Percentiles rank a stretch among this genome's conserved stretches.
phyloP scores from a whole-genome alignment of 1,140 invertebrate genomes.

The Lepidurus couesii region DNA sequence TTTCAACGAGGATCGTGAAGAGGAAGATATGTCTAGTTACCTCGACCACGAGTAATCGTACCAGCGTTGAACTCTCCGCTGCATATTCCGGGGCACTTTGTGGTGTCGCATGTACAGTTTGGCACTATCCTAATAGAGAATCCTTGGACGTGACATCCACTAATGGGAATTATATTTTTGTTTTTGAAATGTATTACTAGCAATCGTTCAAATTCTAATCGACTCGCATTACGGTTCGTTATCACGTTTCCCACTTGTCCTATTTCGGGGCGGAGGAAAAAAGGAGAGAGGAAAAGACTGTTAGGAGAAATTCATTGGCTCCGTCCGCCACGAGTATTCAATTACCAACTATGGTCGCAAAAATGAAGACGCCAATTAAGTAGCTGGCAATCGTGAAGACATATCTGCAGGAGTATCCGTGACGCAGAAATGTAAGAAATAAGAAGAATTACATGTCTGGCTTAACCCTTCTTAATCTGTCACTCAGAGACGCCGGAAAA shows the following conservation, averaged over 20 bases:
- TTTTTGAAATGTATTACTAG: slow-evolving; percentile 50
- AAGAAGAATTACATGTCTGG: background rate
- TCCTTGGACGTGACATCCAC: background rate
- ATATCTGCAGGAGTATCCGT: slow-evolving; percentile 64
- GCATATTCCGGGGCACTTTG: slow-evolving; percentile 92
- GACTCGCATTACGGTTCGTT: slow-evolving; percentile 93
- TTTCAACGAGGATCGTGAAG: too few relatives aligned
- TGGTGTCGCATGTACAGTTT: slow-evolving; percentile 96
- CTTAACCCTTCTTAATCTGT: background rate
- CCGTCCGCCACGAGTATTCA: slow-evolving; percentile 35
- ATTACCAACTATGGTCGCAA: slow-evolving; percentile 92
- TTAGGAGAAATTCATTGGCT: background rate
- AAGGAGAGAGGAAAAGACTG: background rate
- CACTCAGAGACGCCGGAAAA: background rate
- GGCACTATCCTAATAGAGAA: slow-evolving; percentile 66
- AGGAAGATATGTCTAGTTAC: slow-evolving; percentile 42
- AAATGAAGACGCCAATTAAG: slow-evolving; percentile 94
- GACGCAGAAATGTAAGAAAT: background rate
- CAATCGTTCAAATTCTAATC: slow-evolving; percentile 88
- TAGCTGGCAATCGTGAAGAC: slow-evolving; percentile 95
- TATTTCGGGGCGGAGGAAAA: slow-evolving; percentile 40
- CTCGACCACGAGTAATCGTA: slow-evolving; percentile 96
- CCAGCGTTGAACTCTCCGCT: slow-evolving; percentile 86
- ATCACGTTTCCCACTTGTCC: slow-evolving; percentile 96
- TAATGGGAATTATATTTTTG: background rate